Conservation (phyloP, 2,797 vertebrate species). For the Malurus leucopterus region DNA sequence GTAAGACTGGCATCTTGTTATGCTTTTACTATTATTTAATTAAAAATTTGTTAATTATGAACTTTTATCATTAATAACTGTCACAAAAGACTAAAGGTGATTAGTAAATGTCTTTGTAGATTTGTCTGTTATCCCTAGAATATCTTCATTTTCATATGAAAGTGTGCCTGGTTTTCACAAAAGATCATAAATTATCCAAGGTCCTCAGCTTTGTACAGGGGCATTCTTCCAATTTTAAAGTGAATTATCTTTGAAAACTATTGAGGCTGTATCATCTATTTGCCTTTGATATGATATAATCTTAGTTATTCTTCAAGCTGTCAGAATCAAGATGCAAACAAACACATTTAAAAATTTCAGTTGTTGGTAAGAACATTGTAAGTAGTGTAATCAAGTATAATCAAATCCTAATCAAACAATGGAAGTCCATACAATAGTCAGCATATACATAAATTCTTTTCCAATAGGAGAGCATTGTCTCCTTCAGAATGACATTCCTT, state of each 20-base stretch:
- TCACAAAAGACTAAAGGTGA: conserved; percentile 4
- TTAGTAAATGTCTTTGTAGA: background rate
- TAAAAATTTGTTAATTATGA: background rate
- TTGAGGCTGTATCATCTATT: background rate
- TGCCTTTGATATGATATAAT: background rate
- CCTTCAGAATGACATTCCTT: background rate
- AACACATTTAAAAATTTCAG: background rate
- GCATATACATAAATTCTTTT: background rate
- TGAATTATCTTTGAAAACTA: background rate
- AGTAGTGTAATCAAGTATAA: background rate
- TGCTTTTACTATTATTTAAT: background rate
- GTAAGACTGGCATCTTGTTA: background rate
- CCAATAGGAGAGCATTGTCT: background rate
- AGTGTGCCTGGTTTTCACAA: background rate
- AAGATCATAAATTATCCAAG: conserved; percentile 16
- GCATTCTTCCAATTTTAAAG: background rate
- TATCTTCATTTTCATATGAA: background rate
- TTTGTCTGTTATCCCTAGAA: background rate
- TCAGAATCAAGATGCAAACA: background rate
- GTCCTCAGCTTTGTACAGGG: background rate
- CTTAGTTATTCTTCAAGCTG: background rate
- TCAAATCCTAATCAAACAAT: background rate
- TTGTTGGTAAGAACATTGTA: background rate
- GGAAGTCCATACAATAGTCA: background rate
- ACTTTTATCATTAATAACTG: background rate